phyloP scores from a whole-genome alignment of 2,888 invertebrate species.

The Malachius bipustulatus region DNA sequence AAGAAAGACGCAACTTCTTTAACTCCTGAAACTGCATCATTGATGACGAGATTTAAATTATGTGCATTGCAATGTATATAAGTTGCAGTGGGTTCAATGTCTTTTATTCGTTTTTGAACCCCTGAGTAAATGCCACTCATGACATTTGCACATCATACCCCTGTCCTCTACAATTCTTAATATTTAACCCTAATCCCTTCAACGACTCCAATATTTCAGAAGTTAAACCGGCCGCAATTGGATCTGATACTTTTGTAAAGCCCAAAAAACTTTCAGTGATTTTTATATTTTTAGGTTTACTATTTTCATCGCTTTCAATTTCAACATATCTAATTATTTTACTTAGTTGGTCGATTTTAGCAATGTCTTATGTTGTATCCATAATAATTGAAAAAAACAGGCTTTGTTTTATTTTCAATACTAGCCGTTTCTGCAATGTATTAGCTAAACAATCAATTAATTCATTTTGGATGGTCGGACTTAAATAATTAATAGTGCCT shows the following conservation, averaged over 20 bases:
- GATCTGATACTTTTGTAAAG: no score
- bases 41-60: slow-evolving; percentile 14
- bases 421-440: slow-evolving; percentile 5
- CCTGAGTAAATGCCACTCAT: slow-evolving; percentile 14
- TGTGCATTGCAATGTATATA: slow-evolving; percentile 14
- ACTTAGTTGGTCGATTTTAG: slow-evolving; percentile 12
- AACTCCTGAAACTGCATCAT: slow-evolving; percentile 9
- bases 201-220: no score
- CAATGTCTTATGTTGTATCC: slow-evolving; percentile 14
- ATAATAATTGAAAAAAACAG: slow-evolving; percentile 13
- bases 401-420: slow-evolving; percentile 8
- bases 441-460: slow-evolving; percentile 8
- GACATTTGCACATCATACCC: slow-evolving; percentile 12
- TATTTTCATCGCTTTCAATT: no score
- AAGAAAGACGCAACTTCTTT: slow-evolving; percentile 12
- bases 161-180: slow-evolving; percentile 10
- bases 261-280: no score
- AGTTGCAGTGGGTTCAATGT: slow-evolving; percentile 7
- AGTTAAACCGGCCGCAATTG: no score
- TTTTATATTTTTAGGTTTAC: no score
- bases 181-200: no score
- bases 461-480: slow-evolving; percentile 10
- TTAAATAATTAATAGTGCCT: slow-evolving; percentile 6
- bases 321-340: slow-evolving; percentile 10
- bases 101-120: slow-evolving; percentile 11